A percentile compares a stretch with the other conserved stretches of the same genome.
Conservation (phyloP, 2,113 vertebrate genomes). For the Melanotaenia duboulayi region DNA sequence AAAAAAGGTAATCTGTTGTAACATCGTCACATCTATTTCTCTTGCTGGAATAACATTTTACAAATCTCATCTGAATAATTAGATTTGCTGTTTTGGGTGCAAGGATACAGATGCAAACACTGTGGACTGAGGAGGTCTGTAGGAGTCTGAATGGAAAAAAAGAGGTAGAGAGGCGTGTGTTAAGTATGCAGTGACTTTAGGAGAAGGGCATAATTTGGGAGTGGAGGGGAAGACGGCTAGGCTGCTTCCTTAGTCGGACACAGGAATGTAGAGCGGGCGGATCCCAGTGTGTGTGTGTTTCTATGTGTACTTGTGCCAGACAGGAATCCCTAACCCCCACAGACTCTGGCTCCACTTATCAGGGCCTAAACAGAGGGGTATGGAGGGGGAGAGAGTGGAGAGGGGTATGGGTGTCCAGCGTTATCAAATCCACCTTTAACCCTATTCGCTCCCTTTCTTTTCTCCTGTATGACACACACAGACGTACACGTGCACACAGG, state of each 20-base stretch:
- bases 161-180: constrained; percentile 67
- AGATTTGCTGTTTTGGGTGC: constrained; percentile 22
- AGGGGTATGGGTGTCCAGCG: constrained; percentile 57
- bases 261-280: constrained; percentile 86
- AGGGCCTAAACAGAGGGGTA: constrained; percentile 69
- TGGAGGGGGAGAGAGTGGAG: constrained; percentile 34
- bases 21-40: constrained; percentile 11
- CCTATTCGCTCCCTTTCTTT: constrained; percentile 48
- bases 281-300: constrained; percentile 77
- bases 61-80: constrained; percentile 17
- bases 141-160: constrained; percentile 54
- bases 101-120: constrained; percentile 10
- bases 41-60: constrained; percentile 29
- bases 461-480: constrained; percentile 43
- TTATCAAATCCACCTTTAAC: constrained; percentile 72
- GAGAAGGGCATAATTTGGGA: constrained; percentile 81
- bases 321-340: constrained; percentile 85
- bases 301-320: constrained; percentile 79
- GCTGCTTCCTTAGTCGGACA: constrained; percentile 82
- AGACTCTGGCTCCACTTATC: constrained; percentile 83
- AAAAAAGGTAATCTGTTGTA: constrained; percentile 18
- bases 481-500: constrained; percentile 12
- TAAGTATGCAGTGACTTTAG: constrained; percentile 73
- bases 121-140: constrained; percentile 42
- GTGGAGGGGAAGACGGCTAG: constrained; percentile 78